Evolutionary conservation across 2,888 invertebrate genomes (phyloP), one percentile per base, ranked within the genome.

Genomic region (Cephalotes varians): DNA sequence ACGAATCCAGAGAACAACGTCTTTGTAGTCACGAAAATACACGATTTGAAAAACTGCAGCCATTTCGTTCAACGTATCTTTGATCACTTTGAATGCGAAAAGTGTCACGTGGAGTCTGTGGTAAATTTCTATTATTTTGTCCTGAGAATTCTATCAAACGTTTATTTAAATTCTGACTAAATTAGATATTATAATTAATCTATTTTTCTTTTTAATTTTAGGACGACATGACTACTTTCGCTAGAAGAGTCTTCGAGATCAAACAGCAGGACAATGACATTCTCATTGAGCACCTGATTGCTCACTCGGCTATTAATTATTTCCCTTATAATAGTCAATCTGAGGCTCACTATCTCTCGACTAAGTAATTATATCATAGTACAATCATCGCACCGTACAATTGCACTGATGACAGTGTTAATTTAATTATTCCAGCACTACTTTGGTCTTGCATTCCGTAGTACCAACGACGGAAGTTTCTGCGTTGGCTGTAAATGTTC

Each of bases 271-370:
- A 81, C 15, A 81, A 88, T 0, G 85, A 88, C 18, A 76, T 92
- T 40, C 37, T 93, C 1, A 90, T 93, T 18, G 90, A 85, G 18
- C 92, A 89, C 65, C 56, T 93, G 28, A 69, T 90, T n/a, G 90
- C 91, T 12, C 90, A 91, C 6, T 91, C 91, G 62, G 88, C 89
- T 15, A 88, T 92, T 9, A 91, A 91, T 81, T 93, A 93, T 28
- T 86, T 92, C 25, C 93, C 93, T 18, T 95, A 93, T 90, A 91
- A 92, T 62, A 92, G 91, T 2, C 88, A 86, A 81, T 93, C 91
- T 31, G 94, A 94, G 54, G 92, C 93, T 73, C 94, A 95, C 67
- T 94, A 93, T 62, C 87, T 95, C 28, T 87, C 92, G 79, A 94
- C 94, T 7, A 95, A 95, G 94, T 94, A 90, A 86, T 88, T 51